Evolutionary conservation across 2,113 vertebrate species (phyloP), one percentile per base, ranked within the genome.

Genomic region (Leuciscus idus): DNA sequence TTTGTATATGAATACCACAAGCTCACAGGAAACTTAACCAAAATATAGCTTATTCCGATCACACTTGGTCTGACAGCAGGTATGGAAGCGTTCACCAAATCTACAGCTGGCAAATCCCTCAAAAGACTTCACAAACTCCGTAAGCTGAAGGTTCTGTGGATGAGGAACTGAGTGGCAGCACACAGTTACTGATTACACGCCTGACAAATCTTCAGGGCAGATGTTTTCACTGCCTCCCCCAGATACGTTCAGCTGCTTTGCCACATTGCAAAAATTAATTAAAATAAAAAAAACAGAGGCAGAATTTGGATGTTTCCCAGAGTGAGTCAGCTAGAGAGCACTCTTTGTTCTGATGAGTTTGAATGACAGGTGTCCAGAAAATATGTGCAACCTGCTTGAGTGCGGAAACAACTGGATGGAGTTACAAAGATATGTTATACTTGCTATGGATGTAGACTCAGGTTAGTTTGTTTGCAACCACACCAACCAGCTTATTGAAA

Each of bases 251-350:
- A 87, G 79, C 85, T 89, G 83, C 75, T 85, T 85, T 28, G 48
- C 26, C 85, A 89, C 85, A 89, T 89, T 89, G 88, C 82, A 19
- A 84, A 33, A 87, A 87, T 85, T 74, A 81, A 85, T 86, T 77
- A 80, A 77, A 89, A 87, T 72, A 30, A 81, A 87, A 36, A 86
- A 76, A 84, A 81, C 83, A 72, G 55, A 70, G 50, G 19, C 36
- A 48, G 55, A 61, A 43, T 84, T 68, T 81, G 59, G 62, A 81
- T 66, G 61, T 26, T 78, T 86, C n/a, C 74, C 74, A 55, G 33
- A 36, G 23, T 39, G 57, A 83, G 39, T 80, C 39, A 13, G 66
- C 39, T 21, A 39, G 26, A 79, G 48, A 70, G 23, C 6, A 13
- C 48, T 48, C 36, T 76, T 84, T 87, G n/a, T 72, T 74, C n/a